Base-by-base conservation (phyloP, 2,888 invertebrate species). In the Creontiades dilutus region DNA sequence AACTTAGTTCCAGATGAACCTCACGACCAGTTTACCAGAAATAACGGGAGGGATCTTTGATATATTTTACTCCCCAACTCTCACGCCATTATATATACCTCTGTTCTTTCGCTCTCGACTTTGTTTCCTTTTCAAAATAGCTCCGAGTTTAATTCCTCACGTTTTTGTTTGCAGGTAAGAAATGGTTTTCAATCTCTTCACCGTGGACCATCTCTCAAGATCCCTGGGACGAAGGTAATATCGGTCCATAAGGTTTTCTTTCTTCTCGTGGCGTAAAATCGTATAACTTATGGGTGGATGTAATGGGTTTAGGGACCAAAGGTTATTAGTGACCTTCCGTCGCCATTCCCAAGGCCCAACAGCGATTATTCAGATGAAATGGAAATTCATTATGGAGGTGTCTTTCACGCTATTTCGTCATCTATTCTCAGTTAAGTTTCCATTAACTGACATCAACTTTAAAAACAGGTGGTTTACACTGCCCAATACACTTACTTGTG, bases 151-250 rank as follows among this genome's bases (percentile, higher is more conserved):
- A 68, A 68, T 68, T 68, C 68, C 68, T 68, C 68, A 68, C 68
- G 68, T 68, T 68, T 68, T 68, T 68, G 68, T 68, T 68, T 68
- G 68, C 68, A 68, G 68, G 68, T 68, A 68, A 68, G 68, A 23
- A 12, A 68, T 27, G 19, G 68, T 68, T 68, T 68, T 68, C 23
- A 23, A 68, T 68, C 19, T 19, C 23, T 68, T 19, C 68, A 27
- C 68, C 68, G 68, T 27, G 68, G 68, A 68, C 23, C 23, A 23
- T 68, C 23, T 68, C n/a, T 68, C 23, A 27, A 68, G 68, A 23
- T 23, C 23, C 68, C 68, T 27, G 68, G 57, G 16, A 57, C 37
- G 57, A 57, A 23, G 68, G 68, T 68, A 23, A 27, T 12, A 68
- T 68, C 23, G 11, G 27, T 68, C 12, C 23, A 27, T 68, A 68